Percentiles rank a stretch among this genome's conserved stretches.
Conservation (phyloP, 1,140 invertebrate genomes). For the Ceratina calcarata region DNA sequence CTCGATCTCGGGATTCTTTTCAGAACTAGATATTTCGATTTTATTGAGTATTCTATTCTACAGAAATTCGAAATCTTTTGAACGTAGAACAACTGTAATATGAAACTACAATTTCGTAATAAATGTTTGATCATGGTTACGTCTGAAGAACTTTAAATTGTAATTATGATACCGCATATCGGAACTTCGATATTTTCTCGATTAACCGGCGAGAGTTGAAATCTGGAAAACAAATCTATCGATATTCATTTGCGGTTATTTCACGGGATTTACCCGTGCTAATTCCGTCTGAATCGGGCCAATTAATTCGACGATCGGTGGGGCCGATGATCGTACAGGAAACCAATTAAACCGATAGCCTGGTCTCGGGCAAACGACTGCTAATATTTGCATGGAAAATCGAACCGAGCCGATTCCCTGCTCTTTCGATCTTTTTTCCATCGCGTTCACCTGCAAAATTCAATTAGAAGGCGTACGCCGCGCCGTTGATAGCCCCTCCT, state of each 20-base stretch:
- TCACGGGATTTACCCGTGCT: constrained; percentile 36
- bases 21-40: too few relatives aligned
- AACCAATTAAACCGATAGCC: constrained; percentile 46
- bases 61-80: too few relatives aligned
- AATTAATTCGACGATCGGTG: constrained; percentile 41
- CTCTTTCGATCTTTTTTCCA: not conserved
- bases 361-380: constrained; percentile 20
- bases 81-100: too few relatives aligned
- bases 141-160: not conserved
- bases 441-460: constrained; percentile 10
- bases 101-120: too few relatives aligned
- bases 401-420: constrained; percentile 8
- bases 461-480: constrained; percentile 2
- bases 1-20: too few relatives aligned
- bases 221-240: constrained; percentile 45
- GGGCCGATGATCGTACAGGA: constrained; percentile 27
- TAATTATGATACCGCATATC: not conserved
- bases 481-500: not conserved
- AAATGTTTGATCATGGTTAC: too few relatives aligned
- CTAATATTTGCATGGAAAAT: constrained; percentile 45
- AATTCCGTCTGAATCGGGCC: constrained; percentile 33
- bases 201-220: not conserved
- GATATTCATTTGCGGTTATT: constrained; percentile 43
- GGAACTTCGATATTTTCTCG: constrained; percentile 1
- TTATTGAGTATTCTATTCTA: too few relatives aligned